phyloP scores from a whole-genome alignment of 1,140 invertebrate species.

The Bombus confusus region DNA sequence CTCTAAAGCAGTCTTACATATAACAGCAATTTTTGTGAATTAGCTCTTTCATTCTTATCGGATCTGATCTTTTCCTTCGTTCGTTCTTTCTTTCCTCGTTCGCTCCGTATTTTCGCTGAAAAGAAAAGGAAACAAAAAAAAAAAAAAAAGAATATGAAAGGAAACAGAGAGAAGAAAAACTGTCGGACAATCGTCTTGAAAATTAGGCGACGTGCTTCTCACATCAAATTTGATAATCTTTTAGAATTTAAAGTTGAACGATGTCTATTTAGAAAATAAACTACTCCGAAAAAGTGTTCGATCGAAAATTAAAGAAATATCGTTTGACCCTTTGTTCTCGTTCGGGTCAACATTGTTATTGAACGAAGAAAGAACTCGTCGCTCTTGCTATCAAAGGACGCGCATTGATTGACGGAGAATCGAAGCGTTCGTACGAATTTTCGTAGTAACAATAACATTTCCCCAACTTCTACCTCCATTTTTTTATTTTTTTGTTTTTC shows the following conservation, averaged over 20 bases:
- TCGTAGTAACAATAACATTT: slow-evolving; percentile 52
- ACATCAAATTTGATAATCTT: no score
- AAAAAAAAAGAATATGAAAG: no score
- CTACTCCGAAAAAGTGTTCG: not conserved
- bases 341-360: not conserved
- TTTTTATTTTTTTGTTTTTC: slow-evolving; percentile 13
- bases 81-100: not conserved
- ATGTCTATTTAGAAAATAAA: not conserved
- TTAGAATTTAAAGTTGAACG: not conserved
- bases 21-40: slow-evolving; percentile 71
- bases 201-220: not conserved
- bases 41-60: slow-evolving; percentile 25
- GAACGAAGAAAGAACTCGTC: slow-evolving; percentile 30
- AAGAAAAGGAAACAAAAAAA: not conserved
- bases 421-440: slow-evolving; percentile 56
- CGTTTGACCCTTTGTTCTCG: not conserved
- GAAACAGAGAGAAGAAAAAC: not conserved
- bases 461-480: not conserved
- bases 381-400: slow-evolving; percentile 24
- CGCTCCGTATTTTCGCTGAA: not conserved
- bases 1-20: slow-evolving; percentile 76
- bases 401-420: slow-evolving; percentile 47
- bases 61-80: slow-evolving; percentile 2
- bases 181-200: not conserved
- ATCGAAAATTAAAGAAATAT: not conserved